Percentiles rank a stretch among this genome's conserved stretches.
Conservation (phyloP, 2,888 invertebrate species). For the Subacronicta megacephala region DNA sequence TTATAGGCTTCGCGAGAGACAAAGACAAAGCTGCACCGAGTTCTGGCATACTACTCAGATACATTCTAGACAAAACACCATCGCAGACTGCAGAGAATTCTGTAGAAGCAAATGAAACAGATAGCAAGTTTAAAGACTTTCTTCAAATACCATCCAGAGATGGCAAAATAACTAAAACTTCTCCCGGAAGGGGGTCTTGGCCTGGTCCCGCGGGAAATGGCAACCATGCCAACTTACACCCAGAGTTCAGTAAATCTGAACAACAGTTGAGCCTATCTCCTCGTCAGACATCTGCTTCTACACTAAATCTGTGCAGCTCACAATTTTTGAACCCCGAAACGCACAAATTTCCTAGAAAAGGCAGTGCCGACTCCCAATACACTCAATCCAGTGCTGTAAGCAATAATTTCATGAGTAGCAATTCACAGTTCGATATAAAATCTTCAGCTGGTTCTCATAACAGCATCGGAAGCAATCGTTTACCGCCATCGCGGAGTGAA, state of each 20-base stretch:
- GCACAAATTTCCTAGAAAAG: constrained; percentile 84
- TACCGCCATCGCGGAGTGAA: constrained; percentile 94
- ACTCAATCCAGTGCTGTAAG: constrained; percentile 84
- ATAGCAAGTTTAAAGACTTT: constrained; percentile 82
- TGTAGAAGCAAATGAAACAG: constrained; percentile 85
- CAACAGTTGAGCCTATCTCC: constrained; percentile 91
- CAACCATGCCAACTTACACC: constrained; percentile 86
- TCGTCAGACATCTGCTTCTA: constrained; percentile 86
- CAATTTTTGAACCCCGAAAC: constrained; percentile 88
- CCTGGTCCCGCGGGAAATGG: constrained; percentile 93
- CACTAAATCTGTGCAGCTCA: constrained; percentile 87
- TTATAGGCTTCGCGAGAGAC: constrained; percentile 97
- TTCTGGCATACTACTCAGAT: constrained; percentile 86
- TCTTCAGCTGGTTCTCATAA: constrained; percentile 76
- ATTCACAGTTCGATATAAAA: constrained; percentile 83
- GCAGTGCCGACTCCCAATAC: constrained; percentile 89
- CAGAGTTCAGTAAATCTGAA: constrained; percentile 95
- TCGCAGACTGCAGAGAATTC: constrained; percentile 70
- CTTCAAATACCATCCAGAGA: constrained; percentile 93
- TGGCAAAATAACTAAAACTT: constrained; percentile 93
- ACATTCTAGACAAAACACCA: constrained; percentile 78
- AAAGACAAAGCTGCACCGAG: constrained; percentile 82
- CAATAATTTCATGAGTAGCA: constrained; percentile 80
- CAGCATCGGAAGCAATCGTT: constrained; percentile 83
- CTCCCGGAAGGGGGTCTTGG: constrained; percentile 95